These are phyloP conservation scores for Drosophila fungiperda DNA, from an alignment of 2,888 invertebrate species.

Conservation along the genomic window DNA sequence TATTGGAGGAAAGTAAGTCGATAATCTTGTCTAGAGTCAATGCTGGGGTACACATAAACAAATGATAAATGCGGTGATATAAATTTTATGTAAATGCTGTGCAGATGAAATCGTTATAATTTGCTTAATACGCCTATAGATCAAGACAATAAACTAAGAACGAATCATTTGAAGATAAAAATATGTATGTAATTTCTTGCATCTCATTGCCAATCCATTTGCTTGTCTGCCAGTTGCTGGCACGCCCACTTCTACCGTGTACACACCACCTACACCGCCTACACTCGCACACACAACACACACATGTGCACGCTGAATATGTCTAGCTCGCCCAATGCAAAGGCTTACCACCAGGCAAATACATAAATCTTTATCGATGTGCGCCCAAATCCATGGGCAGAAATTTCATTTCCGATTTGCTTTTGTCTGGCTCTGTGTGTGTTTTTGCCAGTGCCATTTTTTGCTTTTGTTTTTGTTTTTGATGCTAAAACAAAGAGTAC, in stretches of 20 bases:
- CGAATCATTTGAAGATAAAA: conserved; percentile 29
- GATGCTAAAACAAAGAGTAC: conserved; percentile 52
- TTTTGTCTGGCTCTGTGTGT: conserved; percentile 39
- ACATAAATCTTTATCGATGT: conserved; percentile 78
- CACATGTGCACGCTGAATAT: conserved; percentile 23
- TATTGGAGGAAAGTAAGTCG: conserved; percentile 58
- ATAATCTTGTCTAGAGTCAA: not conserved
- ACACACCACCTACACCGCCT: conserved; percentile 3
- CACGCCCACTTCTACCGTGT: conserved; percentile 19
- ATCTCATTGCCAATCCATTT: conserved; percentile 48
- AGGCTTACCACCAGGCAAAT: conserved; percentile 43
- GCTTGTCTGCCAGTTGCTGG: conserved; percentile 19
- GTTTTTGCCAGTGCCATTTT: conserved; percentile 24
- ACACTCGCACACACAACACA: conserved; percentile 3
- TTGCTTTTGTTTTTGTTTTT: not conserved
- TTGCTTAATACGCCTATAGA: conserved; percentile 21
- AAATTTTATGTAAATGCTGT: not conserved
- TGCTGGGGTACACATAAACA: not conserved
- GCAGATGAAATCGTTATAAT: conserved; percentile 14
- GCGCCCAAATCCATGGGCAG: conserved; percentile 64
- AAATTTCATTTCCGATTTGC: conserved; percentile 67
- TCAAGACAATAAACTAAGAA: not conserved
- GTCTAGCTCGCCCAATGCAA: conserved; percentile 50
- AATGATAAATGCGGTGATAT: not conserved
- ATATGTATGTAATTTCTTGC: conserved; percentile 28